Evolutionary conservation across 2,797 vertebrate genomes (phyloP), one percentile per base, ranked within the genome.

Genomic region (Odontamblyopus rebecca): DNA sequence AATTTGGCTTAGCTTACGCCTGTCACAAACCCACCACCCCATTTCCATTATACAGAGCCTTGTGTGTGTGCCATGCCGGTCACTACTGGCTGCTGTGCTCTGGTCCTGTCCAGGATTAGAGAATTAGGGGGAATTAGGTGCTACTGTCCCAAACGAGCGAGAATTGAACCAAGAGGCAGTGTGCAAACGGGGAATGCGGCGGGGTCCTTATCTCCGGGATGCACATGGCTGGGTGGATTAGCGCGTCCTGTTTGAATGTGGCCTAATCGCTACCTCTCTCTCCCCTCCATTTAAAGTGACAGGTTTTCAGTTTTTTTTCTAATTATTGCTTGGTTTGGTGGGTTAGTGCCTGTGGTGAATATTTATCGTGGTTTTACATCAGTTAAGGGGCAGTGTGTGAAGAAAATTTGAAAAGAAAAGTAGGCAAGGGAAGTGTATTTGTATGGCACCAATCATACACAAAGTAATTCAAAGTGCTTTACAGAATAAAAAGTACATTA

Each of bases 181-280:
- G 84, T 86, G 82, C 77, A 82, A 86, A 83, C 77, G 85, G 75
- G 86, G 82, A 82, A 82, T 80, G 82, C 83, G 88, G 85, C 85
- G 89, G 88, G 88, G 86, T 88, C 88, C 90, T 92, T 93, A 93
- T 92, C 91, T 91, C 86, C 62, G 77, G 86, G 80, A 84, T 87
- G 88, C 92, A 93, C 88, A 88, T 83, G 87, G 88, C 80, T 87
- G 88, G 44, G 12, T 48, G 44, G 91, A 92, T 93, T 92, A 91
- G 88, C 82, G 81, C 59, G 79, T 77, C 81, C 84, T 86, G 81
- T 85, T 76, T 85, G 74, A 80, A 73, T 86, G 72, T 83, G 78
- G 3, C 26, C 61, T 63, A 41, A 63, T 63, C 61, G n/a, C 35
- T 38, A 63, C 61, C 61, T 63, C 61, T 62, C 61, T 62, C 61